These are phyloP conservation scores for Conomelus anceps DNA, from an alignment of 2,888 invertebrate genomes.

Conservation along the genomic window DNA sequence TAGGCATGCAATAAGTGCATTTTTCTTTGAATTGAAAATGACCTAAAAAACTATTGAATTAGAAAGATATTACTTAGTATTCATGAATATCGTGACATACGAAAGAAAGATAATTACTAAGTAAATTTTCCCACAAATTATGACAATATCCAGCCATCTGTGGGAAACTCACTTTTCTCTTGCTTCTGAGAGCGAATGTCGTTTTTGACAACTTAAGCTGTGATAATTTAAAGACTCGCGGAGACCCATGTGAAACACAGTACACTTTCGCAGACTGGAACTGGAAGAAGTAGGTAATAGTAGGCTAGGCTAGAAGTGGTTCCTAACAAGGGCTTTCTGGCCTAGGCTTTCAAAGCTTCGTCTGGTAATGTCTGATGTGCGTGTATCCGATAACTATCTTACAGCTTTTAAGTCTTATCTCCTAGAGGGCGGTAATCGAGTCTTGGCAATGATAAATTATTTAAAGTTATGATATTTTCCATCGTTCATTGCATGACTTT, in stretches of 20 bases:
- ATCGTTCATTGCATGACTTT: slow-evolving; percentile 7
- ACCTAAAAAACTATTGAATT: no score
- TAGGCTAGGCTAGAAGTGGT: not conserved
- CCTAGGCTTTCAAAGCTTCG: not conserved
- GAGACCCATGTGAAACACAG: not conserved
- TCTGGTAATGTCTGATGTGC: slow-evolving; percentile 12
- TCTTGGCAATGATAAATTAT: slow-evolving; percentile 13
- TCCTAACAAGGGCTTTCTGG: not conserved
- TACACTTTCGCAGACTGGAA: not conserved
- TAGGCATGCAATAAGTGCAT: no score
- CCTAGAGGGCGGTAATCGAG: slow-evolving; percentile 5
- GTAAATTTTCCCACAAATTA: no score
- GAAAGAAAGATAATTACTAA: no score
- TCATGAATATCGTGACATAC: no score
- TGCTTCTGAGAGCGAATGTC: no score
- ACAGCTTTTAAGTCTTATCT: slow-evolving; percentile 9
- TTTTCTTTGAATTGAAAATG: no score
- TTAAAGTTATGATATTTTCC: slow-evolving; percentile 14
- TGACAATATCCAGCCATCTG: no score
- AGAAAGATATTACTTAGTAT: no score
- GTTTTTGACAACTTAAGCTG: no score
- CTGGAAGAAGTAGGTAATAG: not conserved
- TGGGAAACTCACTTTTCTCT: no score
- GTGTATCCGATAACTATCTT: slow-evolving; percentile 11
- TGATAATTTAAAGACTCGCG: not conserved